Percentiles rank a stretch among this genome's conserved stretches.
Conservation (phyloP, 2,888 invertebrate species). For the Mayetiola destructor region DNA sequence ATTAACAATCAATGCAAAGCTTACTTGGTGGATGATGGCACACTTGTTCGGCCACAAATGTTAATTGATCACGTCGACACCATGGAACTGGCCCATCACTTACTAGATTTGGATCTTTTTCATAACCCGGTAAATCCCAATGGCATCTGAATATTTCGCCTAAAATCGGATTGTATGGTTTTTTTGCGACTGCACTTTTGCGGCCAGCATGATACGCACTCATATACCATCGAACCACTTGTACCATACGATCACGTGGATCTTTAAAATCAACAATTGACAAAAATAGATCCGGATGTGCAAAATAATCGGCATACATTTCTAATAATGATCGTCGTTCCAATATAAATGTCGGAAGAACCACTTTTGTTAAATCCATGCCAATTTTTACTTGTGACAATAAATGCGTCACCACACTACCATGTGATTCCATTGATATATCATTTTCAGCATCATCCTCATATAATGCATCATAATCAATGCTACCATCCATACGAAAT, state of each 20-base stretch:
- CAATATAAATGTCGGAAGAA: constrained; percentile 94
- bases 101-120: constrained; percentile 31
- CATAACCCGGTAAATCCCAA: constrained; percentile 51
- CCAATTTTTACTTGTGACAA: constrained; percentile 96
- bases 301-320: constrained; percentile 99
- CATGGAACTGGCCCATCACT: constrained; percentile 82
- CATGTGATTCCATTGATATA: constrained; percentile 89
- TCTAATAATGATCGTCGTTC: constrained; percentile 93
- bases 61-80: constrained; percentile 73
- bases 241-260: constrained; percentile 81
- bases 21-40: constrained; percentile 96
- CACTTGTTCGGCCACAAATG: constrained; percentile 95
- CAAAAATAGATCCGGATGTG: constrained; percentile 93
- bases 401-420: constrained; percentile 91
- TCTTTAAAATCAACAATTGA: constrained; percentile 77
- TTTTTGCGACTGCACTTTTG: constrained; percentile 92
- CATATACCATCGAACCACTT: constrained; percentile 91
- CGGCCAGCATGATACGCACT: constrained; percentile 98
- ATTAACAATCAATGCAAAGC: too few species aligned
- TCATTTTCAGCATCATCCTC: constrained; percentile 81
- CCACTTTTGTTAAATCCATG: constrained; percentile 97
- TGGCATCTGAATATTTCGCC: constrained; percentile 90
- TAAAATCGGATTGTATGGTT: constrained; percentile 96
- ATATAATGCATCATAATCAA: constrained; percentile 78
- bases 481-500: constrained; percentile 50